Percentiles rank a stretch among this genome's conserved stretches.
These are phyloP conservation scores for Byasa hedistus DNA, from an alignment of 2,888 invertebrate genomes.

Conservation along the genomic window DNA sequence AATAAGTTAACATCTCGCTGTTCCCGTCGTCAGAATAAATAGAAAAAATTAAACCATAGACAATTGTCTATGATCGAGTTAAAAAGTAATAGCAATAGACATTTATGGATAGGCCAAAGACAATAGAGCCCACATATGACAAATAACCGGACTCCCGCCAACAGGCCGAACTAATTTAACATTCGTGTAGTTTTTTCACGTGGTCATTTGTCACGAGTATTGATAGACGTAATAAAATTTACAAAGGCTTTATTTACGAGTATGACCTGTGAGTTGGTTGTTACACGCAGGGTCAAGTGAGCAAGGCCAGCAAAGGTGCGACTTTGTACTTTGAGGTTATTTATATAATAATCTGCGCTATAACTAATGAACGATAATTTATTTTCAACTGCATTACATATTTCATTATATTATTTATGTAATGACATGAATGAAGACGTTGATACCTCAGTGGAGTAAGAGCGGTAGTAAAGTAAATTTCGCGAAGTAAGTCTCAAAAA, in stretches of 20 bases:
- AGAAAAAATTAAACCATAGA: slow-evolving; percentile 15
- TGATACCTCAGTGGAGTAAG: no score
- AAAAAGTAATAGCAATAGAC: neutral
- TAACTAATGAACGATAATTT: neutral
- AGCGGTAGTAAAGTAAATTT: no score
- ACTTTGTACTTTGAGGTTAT: slow-evolving; percentile 42
- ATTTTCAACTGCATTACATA: no score
- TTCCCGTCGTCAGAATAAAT: no score
- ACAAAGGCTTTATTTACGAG: slow-evolving; percentile 29
- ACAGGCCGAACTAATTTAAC: slow-evolving; percentile 30
- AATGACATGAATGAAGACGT: no score
- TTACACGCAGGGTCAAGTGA: slow-evolving; percentile 38
- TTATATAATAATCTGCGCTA: slow-evolving; percentile 22
- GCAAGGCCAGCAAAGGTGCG: slow-evolving; percentile 50
- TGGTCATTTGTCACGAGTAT: slow-evolving; percentile 35
- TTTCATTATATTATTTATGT: no score
- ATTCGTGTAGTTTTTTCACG: slow-evolving; percentile 32
- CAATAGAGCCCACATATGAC: slow-evolving; percentile 27
- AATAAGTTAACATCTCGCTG: no score
- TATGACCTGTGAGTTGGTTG: slow-evolving; percentile 34
- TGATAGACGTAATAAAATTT: slow-evolving; percentile 34
- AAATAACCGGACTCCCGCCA: slow-evolving; percentile 28
- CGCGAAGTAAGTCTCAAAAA: no score
- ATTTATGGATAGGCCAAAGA: slow-evolving; percentile 19
- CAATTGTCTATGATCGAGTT: neutral